Base-by-base conservation (phyloP, 2,113 vertebrate genomes). In the Mastomys coucha region DNA sequence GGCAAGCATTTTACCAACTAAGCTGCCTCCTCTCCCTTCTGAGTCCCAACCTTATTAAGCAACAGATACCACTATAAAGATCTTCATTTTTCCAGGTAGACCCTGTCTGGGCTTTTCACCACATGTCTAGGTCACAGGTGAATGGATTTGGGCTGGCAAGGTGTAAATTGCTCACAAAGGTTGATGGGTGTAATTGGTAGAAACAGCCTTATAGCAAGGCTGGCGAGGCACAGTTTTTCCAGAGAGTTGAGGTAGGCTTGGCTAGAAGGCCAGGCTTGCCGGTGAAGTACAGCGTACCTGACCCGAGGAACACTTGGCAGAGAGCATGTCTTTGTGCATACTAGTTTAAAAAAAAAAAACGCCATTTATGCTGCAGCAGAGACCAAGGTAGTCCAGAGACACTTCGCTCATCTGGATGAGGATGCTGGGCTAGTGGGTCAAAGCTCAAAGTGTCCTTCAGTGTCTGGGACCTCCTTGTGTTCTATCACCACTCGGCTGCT, bases 171-270 rank as follows among this genome's bases (percentile, higher is more conserved):
- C 87, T 90, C 92, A 89, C 58, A 28, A 73, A 84, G 45, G 5
- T 4, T 19, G 13, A 7, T 24, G 2, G 16, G 20, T 5, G 0
- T 45, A n/a, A 7, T 36, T 24, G 12, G n/a, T n/a, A 70, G 65
- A 67, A 26, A 28, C 42, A 10, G 7, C 91, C 70, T 60, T n/a
- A 9, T 17, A 20, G 53, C 26, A 3, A 2, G 33, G 53, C n/a
- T 77, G 78, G 28, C 80, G 4, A 2, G 3, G 36, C 36, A 17
- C 36, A 45, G 69, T 56, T 65, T 82, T 51, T 69, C 31, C 36
- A 49, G 63, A 42, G 39, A 78, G 28, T 14, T 4, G 42, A 42
- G 63, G 53, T 76, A 1, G 7, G 28, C 20, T 53, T n/a, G 10
- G 36, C 49, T 5, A 7, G 85, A 75, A 73, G 70, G 42, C 51